Evolutionary conservation across 2,113 vertebrate species (phyloP), one percentile per base, ranked within the genome.

Genomic region (Piaya cayana): DNA sequence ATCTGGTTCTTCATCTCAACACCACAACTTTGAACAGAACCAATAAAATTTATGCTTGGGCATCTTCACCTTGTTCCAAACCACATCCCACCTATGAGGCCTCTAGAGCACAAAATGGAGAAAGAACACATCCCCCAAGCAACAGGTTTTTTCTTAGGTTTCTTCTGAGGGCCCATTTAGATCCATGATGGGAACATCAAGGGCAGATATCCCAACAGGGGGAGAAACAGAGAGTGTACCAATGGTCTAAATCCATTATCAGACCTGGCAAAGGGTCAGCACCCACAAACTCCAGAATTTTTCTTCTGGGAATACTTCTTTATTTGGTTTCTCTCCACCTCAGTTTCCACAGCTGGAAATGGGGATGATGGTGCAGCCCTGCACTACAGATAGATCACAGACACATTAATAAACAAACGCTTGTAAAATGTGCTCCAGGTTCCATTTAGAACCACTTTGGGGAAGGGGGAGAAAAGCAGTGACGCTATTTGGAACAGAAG

Each of bases 221-320:
- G 45, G 49, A 93, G 58, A 79, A 87, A 22, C 14, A 27, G 45
- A 82, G 45, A 65, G 36, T 0, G 2, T 27, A 37, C 22, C 0
- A 0, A 63, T 8, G 17, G n/a, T 53, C 49, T 65, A 82, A 84
- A 64, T 12, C 83, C 91, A 93, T 89, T 94, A 94, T 23, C 8
- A 5, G 52, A 20, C 23, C 56, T 56, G 91, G 86, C 68, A 49
- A 11, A 20, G 26, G 13, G 10, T 26, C 89, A 95, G 62, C 68
- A 88, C 12, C 85, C 80, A 63, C 37, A 63, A 50, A 58, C 67
- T 80, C 71, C 84, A 94, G 75, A 79, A 80, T 95, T 65, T 94
- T 95, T 94, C 27, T 74, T 94, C 64, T 72, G 58, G 50, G 82
- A 87, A 70, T 70, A 91, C 36, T 85, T 55, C 80, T 86, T 84